Evolutionary conservation across 2,888 invertebrate species (phyloP), one percentile per base, ranked within the genome.

Genomic region (Heliconius hortense): DNA sequence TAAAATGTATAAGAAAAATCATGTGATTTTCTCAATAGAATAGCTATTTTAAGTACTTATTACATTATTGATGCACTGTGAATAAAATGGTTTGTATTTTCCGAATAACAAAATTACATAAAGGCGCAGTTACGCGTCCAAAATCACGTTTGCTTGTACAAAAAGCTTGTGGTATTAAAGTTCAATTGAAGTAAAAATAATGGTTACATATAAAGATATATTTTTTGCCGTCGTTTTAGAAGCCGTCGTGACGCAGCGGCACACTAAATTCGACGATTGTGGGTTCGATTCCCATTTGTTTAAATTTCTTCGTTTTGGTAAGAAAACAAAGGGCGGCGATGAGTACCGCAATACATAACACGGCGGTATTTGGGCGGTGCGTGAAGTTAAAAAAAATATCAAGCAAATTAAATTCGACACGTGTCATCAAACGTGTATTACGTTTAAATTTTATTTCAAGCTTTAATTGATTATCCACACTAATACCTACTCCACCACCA

Each of bases 361-460:
- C 18, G 18, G 48, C 5, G 15, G 0, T 5, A 48, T 48, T 48
- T 0, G 0, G 18, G 18, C 48, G 18, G 18, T 48, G 2, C 48
- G 18, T 21, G 1, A 48, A 48, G 18, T 4, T 4, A 13, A 15
- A 43, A 43, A 43, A 43, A 43, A 59, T n/a, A 59, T 59, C 56
- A 10, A 59, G 4, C 4, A 63, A 15, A 10, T 15, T 18, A 31
- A 60, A 60, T 24, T 13, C 5, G 60, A 60, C 60, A 26, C 5
- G 26, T 60, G 4, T 62, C 39, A 4, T 21, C 21, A 64, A 21
- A 53, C 21, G 53, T 21, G 1, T 63, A 1, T 31, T 8, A 15
- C 28, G 8, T 35, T 63, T 21, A 31, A 63, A 64, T n/a, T 64
- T 56, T 56, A 56, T n/a, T 64, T 64, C 63, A 43, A 39, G 66